Evolutionary conservation across 2,888 invertebrate genomes (phyloP).

Genomic region (Stratiomys singularior): DNA sequence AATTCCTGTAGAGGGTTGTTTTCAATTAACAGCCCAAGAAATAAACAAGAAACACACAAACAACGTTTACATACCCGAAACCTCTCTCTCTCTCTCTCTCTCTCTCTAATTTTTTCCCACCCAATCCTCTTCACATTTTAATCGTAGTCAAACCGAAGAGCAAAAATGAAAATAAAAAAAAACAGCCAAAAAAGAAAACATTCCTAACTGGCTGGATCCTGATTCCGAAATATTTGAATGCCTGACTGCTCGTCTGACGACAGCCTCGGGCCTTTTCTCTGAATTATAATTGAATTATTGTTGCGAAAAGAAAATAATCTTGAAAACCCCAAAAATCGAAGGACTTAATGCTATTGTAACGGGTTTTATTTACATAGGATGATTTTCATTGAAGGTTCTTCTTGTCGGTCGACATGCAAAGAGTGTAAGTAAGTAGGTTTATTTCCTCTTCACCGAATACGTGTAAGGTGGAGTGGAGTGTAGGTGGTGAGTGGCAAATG

Average conservation of each 20-base stretch:
- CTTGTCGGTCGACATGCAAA: conserved; percentile 17
- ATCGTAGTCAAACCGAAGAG: not conserved
- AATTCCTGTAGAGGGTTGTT: conserved; percentile 41
- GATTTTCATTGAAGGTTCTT: conserved; percentile 48
- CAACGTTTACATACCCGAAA: not conserved
- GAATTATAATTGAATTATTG: conserved; percentile 54
- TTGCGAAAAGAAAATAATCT: conserved; percentile 54
- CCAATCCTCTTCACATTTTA: too few species aligned
- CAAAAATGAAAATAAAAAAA: not conserved
- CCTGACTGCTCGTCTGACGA: conserved; percentile 39
- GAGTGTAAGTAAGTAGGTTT: conserved; percentile 48
- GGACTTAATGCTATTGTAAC: conserved; percentile 53
- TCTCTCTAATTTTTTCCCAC: too few species aligned
- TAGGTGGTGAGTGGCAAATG: not conserved
- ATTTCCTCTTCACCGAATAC: conserved; percentile 50
- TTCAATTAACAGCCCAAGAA: conserved; percentile 51
- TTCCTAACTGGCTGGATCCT: conserved; percentile 35
- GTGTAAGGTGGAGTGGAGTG: not conserved
- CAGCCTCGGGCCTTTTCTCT: conserved; percentile 46
- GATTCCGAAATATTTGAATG: conserved; percentile 21
- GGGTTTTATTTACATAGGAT: conserved; percentile 54
- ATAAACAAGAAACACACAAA: conserved; percentile 46
- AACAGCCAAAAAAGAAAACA: conserved; percentile 7
- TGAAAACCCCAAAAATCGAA: conserved; percentile 52
- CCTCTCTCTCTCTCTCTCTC: too few species aligned